A percentile compares a stretch with the other conserved stretches of the same genome.
Evolutionary conservation across 2,113 vertebrate species (phyloP).

Genomic region (Neomonachus schauinslandi): DNA sequence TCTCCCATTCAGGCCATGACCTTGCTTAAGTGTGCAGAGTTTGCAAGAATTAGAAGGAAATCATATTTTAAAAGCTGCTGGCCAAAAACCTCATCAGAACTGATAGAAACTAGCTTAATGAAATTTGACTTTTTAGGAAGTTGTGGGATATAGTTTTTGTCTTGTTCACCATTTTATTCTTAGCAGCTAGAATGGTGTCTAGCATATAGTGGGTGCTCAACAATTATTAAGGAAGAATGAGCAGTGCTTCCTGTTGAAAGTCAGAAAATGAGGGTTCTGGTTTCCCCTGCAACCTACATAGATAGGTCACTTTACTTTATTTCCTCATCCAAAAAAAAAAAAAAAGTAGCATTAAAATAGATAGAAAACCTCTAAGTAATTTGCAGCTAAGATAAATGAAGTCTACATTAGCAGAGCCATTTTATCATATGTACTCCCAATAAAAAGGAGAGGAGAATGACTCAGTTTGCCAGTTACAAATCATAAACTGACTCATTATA

Average conservation of each 20-base stretch:
- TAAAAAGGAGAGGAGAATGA: not conserved
- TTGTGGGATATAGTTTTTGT: not conserved
- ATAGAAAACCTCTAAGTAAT: not conserved
- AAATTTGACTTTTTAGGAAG: not conserved
- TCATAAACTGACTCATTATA: constrained; percentile 4
- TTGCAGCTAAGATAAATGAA: not conserved
- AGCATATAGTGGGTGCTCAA: not conserved
- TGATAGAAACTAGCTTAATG: not conserved
- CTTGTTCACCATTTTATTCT: not conserved
- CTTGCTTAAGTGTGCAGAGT: not conserved
- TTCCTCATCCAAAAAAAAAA: not conserved
- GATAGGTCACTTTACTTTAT: not conserved
- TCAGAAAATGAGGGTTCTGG: not conserved
- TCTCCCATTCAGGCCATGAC: not conserved
- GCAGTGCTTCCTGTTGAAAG: not conserved
- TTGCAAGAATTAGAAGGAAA: constrained; percentile 1
- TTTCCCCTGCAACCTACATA: not conserved
- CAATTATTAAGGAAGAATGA: not conserved
- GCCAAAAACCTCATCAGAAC: not conserved
- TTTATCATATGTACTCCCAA: not conserved
- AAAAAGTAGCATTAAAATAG: not conserved
- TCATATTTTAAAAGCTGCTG: not conserved
- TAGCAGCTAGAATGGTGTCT: not conserved
- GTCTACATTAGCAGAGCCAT: not conserved
- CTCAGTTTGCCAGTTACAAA: not conserved